Percentiles rank a stretch among this genome's conserved stretches.
phyloP scores from a whole-genome alignment of 2,888 invertebrate species.

The Sycophila texana region DNA sequence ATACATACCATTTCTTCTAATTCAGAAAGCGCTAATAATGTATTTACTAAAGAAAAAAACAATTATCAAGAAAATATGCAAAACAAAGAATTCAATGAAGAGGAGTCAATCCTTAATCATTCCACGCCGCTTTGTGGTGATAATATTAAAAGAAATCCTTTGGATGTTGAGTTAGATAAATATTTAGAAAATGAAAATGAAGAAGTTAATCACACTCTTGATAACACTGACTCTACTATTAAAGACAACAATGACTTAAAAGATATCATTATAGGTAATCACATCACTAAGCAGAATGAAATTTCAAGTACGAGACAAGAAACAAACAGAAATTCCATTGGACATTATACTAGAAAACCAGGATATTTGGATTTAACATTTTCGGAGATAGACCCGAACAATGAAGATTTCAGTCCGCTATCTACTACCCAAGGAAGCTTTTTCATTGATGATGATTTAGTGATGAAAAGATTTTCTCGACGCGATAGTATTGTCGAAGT shows the following conservation, averaged over 20 bases:
- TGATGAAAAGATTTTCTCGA: slow-evolving; percentile 51
- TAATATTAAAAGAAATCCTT: slow-evolving; percentile 30
- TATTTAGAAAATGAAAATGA: slow-evolving; percentile 33
- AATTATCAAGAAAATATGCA: neutral
- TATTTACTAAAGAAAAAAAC: no score
- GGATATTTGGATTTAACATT: slow-evolving; percentile 48
- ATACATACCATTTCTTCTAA: no score
- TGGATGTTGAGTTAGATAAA: slow-evolving; percentile 22
- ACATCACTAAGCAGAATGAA: slow-evolving; percentile 2
- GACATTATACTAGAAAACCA: slow-evolving; percentile 1
- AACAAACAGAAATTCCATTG: slow-evolving; percentile 19
- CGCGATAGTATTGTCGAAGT: slow-evolving; percentile 66
- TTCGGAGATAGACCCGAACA: slow-evolving; percentile 46
- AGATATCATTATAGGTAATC: neutral
- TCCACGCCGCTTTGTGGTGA: slow-evolving; percentile 17
- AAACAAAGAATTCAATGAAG: neutral
- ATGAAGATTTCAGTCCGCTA: slow-evolving; percentile 26
- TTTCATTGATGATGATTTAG: slow-evolving; percentile 43
- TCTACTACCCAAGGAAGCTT: slow-evolving; percentile 39
- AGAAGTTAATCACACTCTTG: neutral
- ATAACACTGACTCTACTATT: neutral
- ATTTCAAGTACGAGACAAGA: slow-evolving; percentile 19
- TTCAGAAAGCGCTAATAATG: no score
- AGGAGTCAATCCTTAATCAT: neutral
- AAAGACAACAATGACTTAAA: neutral